Base-by-base conservation (phyloP, 2,797 vertebrate genomes). In the Todus mexicanus region DNA sequence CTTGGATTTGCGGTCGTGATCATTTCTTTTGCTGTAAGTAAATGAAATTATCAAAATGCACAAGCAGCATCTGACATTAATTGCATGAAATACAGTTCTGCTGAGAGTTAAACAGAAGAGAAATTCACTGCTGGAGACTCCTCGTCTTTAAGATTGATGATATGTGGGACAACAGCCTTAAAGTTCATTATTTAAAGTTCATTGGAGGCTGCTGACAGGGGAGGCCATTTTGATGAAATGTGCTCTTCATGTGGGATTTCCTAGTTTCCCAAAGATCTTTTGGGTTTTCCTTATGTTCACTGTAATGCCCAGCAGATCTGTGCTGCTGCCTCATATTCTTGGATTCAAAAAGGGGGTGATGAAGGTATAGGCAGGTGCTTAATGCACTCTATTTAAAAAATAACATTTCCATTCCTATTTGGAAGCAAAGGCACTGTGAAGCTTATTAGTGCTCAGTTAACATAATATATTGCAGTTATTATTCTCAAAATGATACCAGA, bases 381-480 rank as follows among this genome's bases (percentile, higher is more conserved):
- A 74, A 79, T 90, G 54, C 8, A 53, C 20, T 92, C 63, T 64
- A 43, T 76, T 84, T 77, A 40, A 91, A 86, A 92, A 92, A 68
- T 79, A 74, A 70, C 68, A 73, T 95, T 96, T 97, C 68, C 47
- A 84, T 63, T 95, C 63, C 66, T 84, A 56, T 94, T 92, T 92
- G 84, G 92, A 96, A 92, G 82, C 93, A 95, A 95, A 94, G 96
- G 35, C 56, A 65, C 84, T 38, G 65, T 95, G 88, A 84, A 78
- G 68, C 90, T 97, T 95, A 95, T 91, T 93, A 96, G 87, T 77
- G 75, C 78, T 95, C 84, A 94, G 96, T 96, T 95, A 96, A 90
- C 76, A 91, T 92, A 96, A 90, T 97, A 68, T 94, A 96, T 96
- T 95, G 76, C 92, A 92, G 89, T 96, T 95, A 87, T 80, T 97